Base-by-base conservation (phyloP, 2,113 vertebrate species). In the Hystrix cristata region DNA sequence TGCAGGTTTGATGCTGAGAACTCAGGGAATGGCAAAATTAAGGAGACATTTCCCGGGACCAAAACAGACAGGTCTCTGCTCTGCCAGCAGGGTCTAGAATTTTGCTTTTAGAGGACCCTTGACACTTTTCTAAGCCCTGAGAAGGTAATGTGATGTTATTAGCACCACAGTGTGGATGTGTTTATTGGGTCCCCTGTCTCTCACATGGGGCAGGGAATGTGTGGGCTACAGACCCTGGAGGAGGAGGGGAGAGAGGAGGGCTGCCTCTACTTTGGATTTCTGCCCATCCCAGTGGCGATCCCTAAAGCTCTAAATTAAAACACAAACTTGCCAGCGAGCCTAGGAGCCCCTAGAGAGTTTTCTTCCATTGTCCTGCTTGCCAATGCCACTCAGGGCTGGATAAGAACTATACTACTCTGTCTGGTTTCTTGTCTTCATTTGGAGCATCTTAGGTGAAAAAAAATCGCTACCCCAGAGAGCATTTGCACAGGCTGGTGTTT, bases 301-400 rank as follows among this genome's bases (percentile, higher is more conserved):
- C 19, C 83, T 71, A 4, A 69, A 79, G 74, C 90, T 43, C n/a
- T 82, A 31, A 55, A 65, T 57, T 29, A 55, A 92, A 92, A 38
- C n/a, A 14, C 6, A 27, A 64, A 51, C 38, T 64, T 65, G 14
- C 27, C 18, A 59, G 62, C 57, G 4, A 67, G 23, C 15, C 48
- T 87, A 60, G 29, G 46, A 7, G 0, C 10, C 29, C 51, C 38
- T 15, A 55, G 25, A 31, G 53, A 81, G 48, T 27, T 59, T 55
- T 27, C 16, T 64, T 16, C 15, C 21, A 69, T 60, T 27, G 29
- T 31, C 55, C 19, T 62, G 34, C 53, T 31, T 12, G 5, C 31
- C 1, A 10, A 7, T 23, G 62, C 72, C 0, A 0, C 72, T 10
- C 38, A 43, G 62, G 62, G 34, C 8, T 18, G 3, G 18, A 2